Evolutionary conservation across 1,140 invertebrate species (phyloP).

Genomic region (Glomeris maerens): DNA sequence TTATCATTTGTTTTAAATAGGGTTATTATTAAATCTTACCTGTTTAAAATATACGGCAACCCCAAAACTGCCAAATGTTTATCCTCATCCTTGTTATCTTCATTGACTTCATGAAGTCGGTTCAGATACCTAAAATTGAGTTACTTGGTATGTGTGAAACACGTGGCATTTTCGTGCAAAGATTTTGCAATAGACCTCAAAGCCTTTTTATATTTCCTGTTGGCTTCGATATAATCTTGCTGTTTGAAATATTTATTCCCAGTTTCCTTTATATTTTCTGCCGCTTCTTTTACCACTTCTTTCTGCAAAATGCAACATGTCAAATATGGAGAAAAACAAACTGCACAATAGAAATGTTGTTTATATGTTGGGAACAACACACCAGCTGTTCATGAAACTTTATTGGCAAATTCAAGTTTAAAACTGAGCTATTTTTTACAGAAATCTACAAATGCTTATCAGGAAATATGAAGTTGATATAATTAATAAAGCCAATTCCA

Average conservation of each 20-base stretch:
- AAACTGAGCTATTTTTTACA: too few relatives aligned
- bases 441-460: too few relatives aligned
- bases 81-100: conserved; percentile 21
- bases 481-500: too few relatives aligned
- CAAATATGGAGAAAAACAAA: not conserved
- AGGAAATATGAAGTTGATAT: too few relatives aligned
- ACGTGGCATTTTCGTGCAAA: conserved; percentile 22
- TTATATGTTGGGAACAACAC: too few relatives aligned
- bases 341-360: not conserved
- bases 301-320: conserved; percentile 27
- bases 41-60: conserved; percentile 43
- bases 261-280: conserved; percentile 48
- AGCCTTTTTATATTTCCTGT: conserved; percentile 57
- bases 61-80: conserved; percentile 26
- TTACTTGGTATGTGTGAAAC: not conserved
- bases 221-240: conserved; percentile 42
- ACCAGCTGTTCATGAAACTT: too few relatives aligned
- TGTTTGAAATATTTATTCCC: conserved; percentile 52
- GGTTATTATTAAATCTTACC: conserved; percentile 27
- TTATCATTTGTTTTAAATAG: conserved; percentile 1
- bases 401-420: too few relatives aligned
- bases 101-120: conserved; percentile 21
- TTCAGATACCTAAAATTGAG: conserved; percentile 24
- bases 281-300: conserved; percentile 34
- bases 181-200: too few relatives aligned